Percentiles rank a stretch among this genome's conserved stretches.
Conservation (phyloP, 2,113 vertebrate genomes). For the Gadus chalcogrammus region DNA sequence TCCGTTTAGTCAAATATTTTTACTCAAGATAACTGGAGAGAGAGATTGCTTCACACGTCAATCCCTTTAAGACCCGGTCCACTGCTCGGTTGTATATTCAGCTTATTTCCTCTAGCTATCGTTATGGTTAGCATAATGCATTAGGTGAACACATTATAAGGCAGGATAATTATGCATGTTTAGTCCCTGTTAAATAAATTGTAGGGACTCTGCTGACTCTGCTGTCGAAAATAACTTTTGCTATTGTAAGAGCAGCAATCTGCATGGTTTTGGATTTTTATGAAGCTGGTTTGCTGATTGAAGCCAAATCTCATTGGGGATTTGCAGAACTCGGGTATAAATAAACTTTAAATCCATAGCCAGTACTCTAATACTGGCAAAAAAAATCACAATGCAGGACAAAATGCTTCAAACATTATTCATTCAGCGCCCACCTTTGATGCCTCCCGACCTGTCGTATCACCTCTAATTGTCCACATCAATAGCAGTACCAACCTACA, state of each 20-base stretch:
- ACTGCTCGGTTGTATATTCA: conserved; percentile 3
- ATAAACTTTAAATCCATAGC: neutral
- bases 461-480: too few relatives aligned
- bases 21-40: conserved; percentile 19
- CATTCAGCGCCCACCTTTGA: too few relatives aligned
- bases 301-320: conserved; percentile 4
- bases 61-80: neutral
- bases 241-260: conserved; percentile 6
- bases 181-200: conserved; percentile 10
- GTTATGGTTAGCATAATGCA: conserved; percentile 27
- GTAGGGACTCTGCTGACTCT: neutral
- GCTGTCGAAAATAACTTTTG: too few relatives aligned
- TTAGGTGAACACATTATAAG: conserved; percentile 36
- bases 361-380: too few relatives aligned
- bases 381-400: too few relatives aligned
- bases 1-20: conserved; percentile 36
- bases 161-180: conserved; percentile 31
- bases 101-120: conserved; percentile 31
- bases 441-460: too few relatives aligned
- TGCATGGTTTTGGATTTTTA: conserved; percentile 13
- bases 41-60: conserved; percentile 12
- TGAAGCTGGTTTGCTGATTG: neutral
- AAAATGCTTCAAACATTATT: too few relatives aligned
- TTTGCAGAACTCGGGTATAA: neutral
- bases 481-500: too few relatives aligned